Evolutionary conservation across 2,113 vertebrate species (phyloP).

Genomic region (Amazona vittata): DNA sequence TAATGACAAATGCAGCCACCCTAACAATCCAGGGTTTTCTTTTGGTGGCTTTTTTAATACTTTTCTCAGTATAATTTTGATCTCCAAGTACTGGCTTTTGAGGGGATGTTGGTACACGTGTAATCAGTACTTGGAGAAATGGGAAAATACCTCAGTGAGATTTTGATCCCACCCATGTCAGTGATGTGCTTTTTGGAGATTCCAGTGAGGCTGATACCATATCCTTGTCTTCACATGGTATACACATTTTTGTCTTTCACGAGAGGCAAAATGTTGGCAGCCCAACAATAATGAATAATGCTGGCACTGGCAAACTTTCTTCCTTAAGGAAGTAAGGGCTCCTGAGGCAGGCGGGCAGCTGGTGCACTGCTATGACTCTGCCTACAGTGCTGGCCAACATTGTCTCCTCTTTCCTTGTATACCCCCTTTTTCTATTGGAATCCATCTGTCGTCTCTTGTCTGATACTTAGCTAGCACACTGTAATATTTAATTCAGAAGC

Average conservation of each 20-base stretch:
- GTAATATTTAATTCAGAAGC: background rate
- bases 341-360: slow-evolving; percentile 10
- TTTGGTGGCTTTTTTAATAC: background rate
- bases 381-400: background rate
- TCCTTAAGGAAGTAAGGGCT: background rate
- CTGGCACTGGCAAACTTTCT: background rate
- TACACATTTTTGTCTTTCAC: background rate
- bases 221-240: background rate
- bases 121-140: background rate
- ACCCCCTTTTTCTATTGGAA: background rate
- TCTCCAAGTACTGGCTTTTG: background rate
- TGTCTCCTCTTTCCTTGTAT: background rate
- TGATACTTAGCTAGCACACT: background rate
- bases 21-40: background rate
- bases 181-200: background rate
- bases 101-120: fast-evolving
- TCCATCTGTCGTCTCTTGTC: slow-evolving; percentile 9
- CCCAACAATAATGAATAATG: background rate
- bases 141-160: background rate
- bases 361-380: background rate
- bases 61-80: background rate
- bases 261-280: background rate
- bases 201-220: background rate
- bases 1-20: background rate
- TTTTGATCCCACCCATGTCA: background rate